Evolutionary conservation across 2,797 vertebrate species (phyloP).

Genomic region (Betta splendens): DNA sequence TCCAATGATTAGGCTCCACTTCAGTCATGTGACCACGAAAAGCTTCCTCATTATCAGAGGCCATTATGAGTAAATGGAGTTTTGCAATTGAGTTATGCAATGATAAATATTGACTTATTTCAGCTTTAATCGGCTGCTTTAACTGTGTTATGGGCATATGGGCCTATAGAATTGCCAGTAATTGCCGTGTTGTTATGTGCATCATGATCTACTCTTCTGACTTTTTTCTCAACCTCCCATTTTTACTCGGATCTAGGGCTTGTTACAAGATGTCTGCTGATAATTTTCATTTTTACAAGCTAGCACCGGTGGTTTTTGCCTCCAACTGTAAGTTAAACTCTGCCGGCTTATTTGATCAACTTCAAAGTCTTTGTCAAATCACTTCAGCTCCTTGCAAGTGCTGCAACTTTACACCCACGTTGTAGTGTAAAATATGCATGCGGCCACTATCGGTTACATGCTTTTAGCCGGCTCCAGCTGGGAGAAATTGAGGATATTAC

Average conservation of each 20-base stretch:
- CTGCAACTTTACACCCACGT: slow-evolving; percentile 74
- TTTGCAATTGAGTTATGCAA: slow-evolving; percentile 79
- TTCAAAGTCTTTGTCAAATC: slow-evolving; percentile 64
- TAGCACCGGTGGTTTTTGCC: background rate
- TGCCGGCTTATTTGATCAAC: slow-evolving; percentile 8
- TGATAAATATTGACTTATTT: slow-evolving; percentile 80
- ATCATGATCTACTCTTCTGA: slow-evolving; percentile 37
- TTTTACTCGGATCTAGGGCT: too few species aligned
- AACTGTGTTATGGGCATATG: slow-evolving; percentile 66
- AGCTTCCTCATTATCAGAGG: slow-evolving; percentile 82
- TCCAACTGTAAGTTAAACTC: background rate
- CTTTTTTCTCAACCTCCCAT: slow-evolving; percentile 15
- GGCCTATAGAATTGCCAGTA: slow-evolving; percentile 69
- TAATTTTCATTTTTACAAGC: background rate
- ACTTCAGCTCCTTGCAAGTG: slow-evolving; percentile 68
- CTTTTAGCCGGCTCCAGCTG: slow-evolving; percentile 65
- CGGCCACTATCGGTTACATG: slow-evolving; percentile 76
- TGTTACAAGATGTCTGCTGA: too few species aligned
- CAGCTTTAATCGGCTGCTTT: slow-evolving; percentile 66
- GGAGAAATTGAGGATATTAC: slow-evolving; percentile 75
- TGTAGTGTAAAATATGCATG: slow-evolving; percentile 78
- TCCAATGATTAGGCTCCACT: slow-evolving; percentile 79
- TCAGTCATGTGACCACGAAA: slow-evolving; percentile 61
- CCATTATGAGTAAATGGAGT: slow-evolving; percentile 83
- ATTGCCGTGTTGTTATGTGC: slow-evolving; percentile 61